phyloP scores from a whole-genome alignment of 2,888 invertebrate species.

The Malthinus seriepunctatus region DNA sequence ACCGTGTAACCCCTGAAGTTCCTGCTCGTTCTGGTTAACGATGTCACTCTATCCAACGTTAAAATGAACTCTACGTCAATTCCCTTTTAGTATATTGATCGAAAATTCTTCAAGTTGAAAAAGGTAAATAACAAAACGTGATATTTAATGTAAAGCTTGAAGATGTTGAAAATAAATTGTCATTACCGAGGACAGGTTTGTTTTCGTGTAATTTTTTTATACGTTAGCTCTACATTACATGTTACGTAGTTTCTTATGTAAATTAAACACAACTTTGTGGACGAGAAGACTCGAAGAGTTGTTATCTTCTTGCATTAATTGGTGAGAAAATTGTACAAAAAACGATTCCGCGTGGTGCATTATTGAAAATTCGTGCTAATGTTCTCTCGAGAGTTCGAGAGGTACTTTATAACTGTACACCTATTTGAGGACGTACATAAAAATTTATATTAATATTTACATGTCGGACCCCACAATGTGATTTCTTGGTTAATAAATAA shows the following conservation, averaged over 20 bases:
- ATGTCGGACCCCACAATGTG: not conserved
- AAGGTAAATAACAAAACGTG: conserved; percentile 17
- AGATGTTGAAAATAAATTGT: conserved; percentile 24
- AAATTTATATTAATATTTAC: not conserved
- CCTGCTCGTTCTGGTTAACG: conserved; percentile 46
- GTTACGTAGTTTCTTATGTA: conserved; percentile 7
- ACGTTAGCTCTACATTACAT: conserved; percentile 11
- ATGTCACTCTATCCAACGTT: conserved; percentile 39
- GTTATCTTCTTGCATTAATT: conserved; percentile 11
- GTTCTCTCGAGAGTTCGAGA: not conserved
- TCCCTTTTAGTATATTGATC: not conserved
- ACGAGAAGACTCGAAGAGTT: conserved; percentile 9
- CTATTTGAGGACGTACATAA: not conserved
- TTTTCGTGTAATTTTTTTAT: conserved; percentile 13
- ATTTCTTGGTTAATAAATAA: not conserved
- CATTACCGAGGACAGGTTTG: conserved; percentile 27
- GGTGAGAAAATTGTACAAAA: conserved; percentile 10
- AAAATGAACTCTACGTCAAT: conserved; percentile 12
- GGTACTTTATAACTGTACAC: not conserved
- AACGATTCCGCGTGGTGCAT: not conserved
- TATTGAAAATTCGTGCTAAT: conserved; percentile 4
- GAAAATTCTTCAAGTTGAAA: not conserved
- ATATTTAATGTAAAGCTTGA: conserved; percentile 12
- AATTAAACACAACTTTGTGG: not conserved
- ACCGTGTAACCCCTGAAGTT: conserved; percentile 45